Evolutionary conservation across 2,888 invertebrate species (phyloP), one percentile per base, ranked within the genome.

Genomic region (Plebejus melissa): DNA sequence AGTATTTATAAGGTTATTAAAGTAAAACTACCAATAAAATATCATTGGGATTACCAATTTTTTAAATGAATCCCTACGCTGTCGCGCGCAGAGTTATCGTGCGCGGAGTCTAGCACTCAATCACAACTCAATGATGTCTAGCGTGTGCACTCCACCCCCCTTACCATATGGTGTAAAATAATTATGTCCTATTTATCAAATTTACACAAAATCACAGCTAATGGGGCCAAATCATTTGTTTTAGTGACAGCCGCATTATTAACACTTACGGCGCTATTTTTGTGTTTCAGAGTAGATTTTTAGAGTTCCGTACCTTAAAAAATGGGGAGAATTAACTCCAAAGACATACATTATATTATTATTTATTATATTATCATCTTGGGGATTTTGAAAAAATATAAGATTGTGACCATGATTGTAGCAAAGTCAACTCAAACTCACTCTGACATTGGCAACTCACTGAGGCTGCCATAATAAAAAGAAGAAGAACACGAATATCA

Each of bases 191-290:
- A 85, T 82, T 81, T 80, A 82, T 85, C 84, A 83, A 83, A 82
- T 82, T 82, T 80, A 81, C 81, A 77, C 78, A 75, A 82, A 83
- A 81, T 80, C 76, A 82, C 80, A 81, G 83, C 83, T 84, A 84
- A 83, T 81, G 79, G 79, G 78, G 82, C 82, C 81, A 80, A 79
- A 82, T 82, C 88, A 87, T 87, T 84, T 80, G 82, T 88, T 83
- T 80, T 28, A 82, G 81, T 86, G 89, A 89, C 89, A 89, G 82
- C 78, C 88, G 88, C 87, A 75, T 70, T 71, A 54, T 54, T 75
- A 54, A 75, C 69, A 50, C 75, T 71, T 28, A 71, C n/a, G 7
- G 41, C 5, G 6, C 71, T 71, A 75, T 75, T 75, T 69, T 70
- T 57, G 70, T 28, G 5, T 36, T 69, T 36, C 7, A 1, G 11